These are phyloP conservation scores for Diadumene lineata DNA, from an alignment of 92 coral and sea anemone genomes.

Conservation along the genomic window DNA sequence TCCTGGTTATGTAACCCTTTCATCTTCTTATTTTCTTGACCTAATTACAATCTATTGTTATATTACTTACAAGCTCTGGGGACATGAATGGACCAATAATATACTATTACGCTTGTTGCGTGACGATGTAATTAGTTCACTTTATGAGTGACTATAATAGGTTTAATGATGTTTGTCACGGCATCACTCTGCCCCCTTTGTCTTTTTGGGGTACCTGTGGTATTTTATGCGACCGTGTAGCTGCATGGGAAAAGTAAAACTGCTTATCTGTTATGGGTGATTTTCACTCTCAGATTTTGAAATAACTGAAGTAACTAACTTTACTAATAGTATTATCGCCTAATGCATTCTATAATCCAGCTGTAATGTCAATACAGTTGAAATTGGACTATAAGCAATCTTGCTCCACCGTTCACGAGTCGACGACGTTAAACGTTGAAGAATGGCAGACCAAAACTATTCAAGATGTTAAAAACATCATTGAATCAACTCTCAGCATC, in stretches of 20 bases:
- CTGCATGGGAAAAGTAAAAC: neutral
- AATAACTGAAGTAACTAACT: no score
- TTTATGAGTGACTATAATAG: no score
- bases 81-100: no score
- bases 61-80: no score
- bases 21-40: neutral
- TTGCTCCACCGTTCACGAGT: neutral
- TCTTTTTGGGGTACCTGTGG: neutral
- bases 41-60: no score
- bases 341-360: no score
- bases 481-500: constrained; percentile 46
- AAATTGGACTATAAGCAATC: constrained; percentile 8
- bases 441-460: constrained; percentile 52
- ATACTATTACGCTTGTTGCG: no score
- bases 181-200: neutral
- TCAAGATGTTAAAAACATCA: constrained; percentile 47
- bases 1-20: neutral
- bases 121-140: no score
- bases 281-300: no score
- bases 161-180: no score
- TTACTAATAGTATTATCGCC: no score
- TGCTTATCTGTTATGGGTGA: no score
- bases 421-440: neutral
- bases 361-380: constrained; percentile 5
- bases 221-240: neutral